phyloP scores from a whole-genome alignment of 2,797 vertebrate species.

The Chelon auratus region DNA sequence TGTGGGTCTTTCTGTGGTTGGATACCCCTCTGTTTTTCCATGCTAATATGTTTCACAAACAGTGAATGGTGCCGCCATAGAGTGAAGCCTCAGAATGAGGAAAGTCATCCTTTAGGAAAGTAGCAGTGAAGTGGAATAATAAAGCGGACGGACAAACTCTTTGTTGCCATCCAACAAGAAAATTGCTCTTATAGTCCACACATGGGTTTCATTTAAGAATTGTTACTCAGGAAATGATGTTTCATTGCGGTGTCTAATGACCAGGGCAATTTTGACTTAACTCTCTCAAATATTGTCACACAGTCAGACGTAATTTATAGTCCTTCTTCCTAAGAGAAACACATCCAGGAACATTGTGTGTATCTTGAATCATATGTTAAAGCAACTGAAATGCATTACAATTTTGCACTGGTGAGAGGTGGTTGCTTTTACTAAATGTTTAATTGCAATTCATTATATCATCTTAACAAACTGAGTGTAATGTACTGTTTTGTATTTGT shows the following conservation, averaged over 20 bases:
- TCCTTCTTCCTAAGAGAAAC: constrained; percentile 26
- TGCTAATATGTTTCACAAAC: constrained; percentile 38
- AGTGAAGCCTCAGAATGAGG: constrained; percentile 31
- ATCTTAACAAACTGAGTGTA: too few relatives aligned
- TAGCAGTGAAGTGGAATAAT: constrained; percentile 60
- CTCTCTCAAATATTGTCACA: constrained; percentile 13
- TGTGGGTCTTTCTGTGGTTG: constrained; percentile 25
- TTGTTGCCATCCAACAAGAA: constrained; percentile 53
- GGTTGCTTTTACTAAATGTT: too few relatives aligned
- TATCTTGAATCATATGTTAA: constrained; percentile 40
- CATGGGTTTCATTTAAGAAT: constrained; percentile 52
- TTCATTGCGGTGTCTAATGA: constrained; percentile 33
- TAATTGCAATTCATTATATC: too few relatives aligned
- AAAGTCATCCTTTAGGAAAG: constrained; percentile 33
- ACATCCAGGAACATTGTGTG: constrained; percentile 9
- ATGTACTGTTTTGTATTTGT: too few relatives aligned
- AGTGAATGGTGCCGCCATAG: constrained; percentile 27
- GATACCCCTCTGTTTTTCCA: constrained; percentile 34
- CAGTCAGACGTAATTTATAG: constrained; percentile 21
- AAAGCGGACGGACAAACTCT: constrained; percentile 46
- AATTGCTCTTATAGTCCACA: constrained; percentile 37
- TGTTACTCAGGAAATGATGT: constrained; percentile 41
- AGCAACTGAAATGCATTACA: constrained; percentile 5
- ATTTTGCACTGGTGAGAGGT: not conserved
- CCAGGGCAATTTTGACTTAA: constrained; percentile 38